phyloP scores from a whole-genome alignment of 2,888 invertebrate genomes.

The Seira musarum region DNA sequence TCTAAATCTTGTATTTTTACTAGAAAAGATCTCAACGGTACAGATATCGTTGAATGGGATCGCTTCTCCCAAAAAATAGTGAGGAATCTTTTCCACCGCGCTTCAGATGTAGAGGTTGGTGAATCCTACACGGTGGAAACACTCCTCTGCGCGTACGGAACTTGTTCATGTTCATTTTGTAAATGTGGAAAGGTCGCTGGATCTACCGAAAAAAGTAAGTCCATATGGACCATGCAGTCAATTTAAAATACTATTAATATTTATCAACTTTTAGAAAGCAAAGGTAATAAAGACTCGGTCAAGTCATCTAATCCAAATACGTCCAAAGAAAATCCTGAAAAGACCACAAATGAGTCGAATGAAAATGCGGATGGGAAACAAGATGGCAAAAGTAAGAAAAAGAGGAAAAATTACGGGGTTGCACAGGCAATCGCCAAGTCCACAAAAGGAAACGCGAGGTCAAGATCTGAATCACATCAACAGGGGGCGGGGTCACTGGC shows the following conservation, averaged over 20 bases:
- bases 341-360: not conserved
- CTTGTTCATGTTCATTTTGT: conserved; percentile 23
- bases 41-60: conserved; percentile 27
- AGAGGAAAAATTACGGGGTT: not conserved
- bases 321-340: not conserved
- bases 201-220: too few species aligned
- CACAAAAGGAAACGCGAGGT: not conserved
- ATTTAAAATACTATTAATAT: not conserved
- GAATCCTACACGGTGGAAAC: conserved; percentile 6
- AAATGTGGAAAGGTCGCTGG: not conserved
- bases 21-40: conserved; percentile 30
- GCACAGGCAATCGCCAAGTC: not conserved
- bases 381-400: not conserved
- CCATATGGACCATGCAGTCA: too few species aligned
- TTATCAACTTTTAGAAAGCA: not conserved
- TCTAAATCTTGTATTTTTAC: not conserved
- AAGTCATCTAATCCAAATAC: not conserved
- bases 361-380: not conserved
- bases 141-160: conserved; percentile 28
- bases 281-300: not conserved
- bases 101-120: not conserved
- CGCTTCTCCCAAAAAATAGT: conserved; percentile 11
- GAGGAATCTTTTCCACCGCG: not conserved
- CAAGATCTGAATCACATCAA: not conserved
- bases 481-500: not conserved